A percentile compares a stretch with the other conserved stretches of the same genome.
Evolutionary conservation across 2,113 vertebrate species (phyloP).

Genomic region (Nothoprocta pentlandii): DNA sequence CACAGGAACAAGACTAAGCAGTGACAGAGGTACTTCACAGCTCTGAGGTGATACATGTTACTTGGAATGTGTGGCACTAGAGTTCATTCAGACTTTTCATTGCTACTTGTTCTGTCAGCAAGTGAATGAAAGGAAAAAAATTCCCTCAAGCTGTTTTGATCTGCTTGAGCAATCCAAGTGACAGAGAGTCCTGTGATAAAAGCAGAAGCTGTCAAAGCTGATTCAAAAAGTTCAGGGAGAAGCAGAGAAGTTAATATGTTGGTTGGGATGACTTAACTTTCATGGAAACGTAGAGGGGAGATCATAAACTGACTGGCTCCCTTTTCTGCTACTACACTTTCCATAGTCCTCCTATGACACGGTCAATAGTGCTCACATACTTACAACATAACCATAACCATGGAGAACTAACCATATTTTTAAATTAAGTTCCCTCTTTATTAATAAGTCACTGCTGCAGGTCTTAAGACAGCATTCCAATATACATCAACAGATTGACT

Average conservation of each 20-base stretch:
- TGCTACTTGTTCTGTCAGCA: not conserved
- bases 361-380: not conserved
- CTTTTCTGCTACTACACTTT: not conserved
- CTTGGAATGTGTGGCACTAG: not conserved
- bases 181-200: not conserved
- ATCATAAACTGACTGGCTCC: not conserved
- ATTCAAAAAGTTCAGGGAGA: not conserved
- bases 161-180: not conserved
- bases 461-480: not conserved
- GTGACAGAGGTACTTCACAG: not conserved
- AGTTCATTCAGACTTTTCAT: not conserved
- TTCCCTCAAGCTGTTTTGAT: slow-evolving; percentile 7
- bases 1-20: not conserved
- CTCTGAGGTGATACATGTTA: not conserved
- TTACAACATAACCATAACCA: not conserved
- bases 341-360: not conserved
- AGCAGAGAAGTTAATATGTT: not conserved
- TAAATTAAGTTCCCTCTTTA: not conserved
- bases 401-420: not conserved
- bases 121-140: not conserved
- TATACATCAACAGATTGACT: not conserved
- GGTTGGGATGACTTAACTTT: not conserved
- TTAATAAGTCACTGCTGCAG: not conserved
- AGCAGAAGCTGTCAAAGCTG: not conserved
- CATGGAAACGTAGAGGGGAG: not conserved